phyloP scores from a whole-genome alignment of 2,113 vertebrate species.

The Campylomormyrus numenius region DNA sequence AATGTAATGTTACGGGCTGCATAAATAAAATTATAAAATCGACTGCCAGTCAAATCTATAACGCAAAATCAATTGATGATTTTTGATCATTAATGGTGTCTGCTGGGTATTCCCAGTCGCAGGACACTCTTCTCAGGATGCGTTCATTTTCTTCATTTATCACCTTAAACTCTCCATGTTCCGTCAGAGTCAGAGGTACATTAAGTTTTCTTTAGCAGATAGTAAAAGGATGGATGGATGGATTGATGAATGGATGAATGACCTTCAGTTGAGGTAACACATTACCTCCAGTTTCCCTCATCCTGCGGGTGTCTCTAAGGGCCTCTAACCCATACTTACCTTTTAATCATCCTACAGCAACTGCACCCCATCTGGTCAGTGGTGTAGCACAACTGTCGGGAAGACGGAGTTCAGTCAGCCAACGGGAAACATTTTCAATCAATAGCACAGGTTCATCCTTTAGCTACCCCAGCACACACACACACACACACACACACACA shows the following conservation, averaged over 20 bases:
- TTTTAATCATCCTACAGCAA: constrained; percentile 94
- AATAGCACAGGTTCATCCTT: not conserved
- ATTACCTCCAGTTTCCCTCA: not conserved
- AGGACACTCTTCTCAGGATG: no score
- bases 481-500: not conserved
- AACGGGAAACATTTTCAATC: not conserved
- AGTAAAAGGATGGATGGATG: not conserved
- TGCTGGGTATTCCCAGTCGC: not conserved
- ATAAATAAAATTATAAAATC: not conserved
- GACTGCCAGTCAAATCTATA: not conserved
- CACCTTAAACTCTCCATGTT: no score
- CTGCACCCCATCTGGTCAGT: constrained; percentile 93
- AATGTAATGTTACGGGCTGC: not conserved
- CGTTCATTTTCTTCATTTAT: no score
- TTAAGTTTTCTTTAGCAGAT: not conserved
- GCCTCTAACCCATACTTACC: constrained; percentile 59
- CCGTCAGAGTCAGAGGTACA: not conserved
- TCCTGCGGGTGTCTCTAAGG: not conserved
- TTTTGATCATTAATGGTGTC: not conserved
- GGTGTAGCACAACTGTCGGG: constrained; percentile 48
- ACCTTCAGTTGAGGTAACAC: not conserved
- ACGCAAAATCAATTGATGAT: not conserved
- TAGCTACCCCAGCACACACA: not conserved
- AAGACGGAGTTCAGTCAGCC: constrained; percentile 15
- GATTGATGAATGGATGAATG: not conserved